phyloP scores from a whole-genome alignment of 2,113 vertebrate species.

The Hypanus sabinus region DNA sequence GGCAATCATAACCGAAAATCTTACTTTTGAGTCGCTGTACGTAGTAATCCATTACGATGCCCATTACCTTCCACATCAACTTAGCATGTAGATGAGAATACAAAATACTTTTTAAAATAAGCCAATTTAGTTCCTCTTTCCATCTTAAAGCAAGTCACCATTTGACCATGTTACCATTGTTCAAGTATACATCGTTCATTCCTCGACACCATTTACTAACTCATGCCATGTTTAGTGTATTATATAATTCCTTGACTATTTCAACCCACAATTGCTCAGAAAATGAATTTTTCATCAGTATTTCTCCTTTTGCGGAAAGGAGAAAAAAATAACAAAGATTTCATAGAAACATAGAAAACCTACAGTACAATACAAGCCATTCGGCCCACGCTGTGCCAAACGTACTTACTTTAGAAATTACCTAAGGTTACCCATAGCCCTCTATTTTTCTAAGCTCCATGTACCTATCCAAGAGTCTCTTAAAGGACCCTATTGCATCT shows the following conservation, averaged over 20 bases:
- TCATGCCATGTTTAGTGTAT: neutral
- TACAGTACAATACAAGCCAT: no score
- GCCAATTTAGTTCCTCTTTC: neutral
- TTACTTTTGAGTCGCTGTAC: neutral
- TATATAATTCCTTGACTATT: neutral
- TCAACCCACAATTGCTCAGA: no score
- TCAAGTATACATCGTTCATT: neutral
- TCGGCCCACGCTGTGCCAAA: no score
- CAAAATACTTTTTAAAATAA: neutral
- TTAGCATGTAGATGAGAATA: neutral
- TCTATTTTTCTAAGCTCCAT: no score
- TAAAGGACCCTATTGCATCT: no score
- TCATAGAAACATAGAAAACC: no score
- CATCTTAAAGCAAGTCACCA: neutral
- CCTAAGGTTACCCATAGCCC: no score
- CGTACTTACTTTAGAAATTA: no score
- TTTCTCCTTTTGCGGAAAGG: no score
- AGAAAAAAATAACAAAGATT: no score
- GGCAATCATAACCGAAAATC: neutral
- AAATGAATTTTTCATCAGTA: no score
- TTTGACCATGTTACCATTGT: neutral
- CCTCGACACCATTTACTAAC: neutral
- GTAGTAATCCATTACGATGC: neutral
- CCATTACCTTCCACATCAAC: neutral
- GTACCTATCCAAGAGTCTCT: no score